phyloP scores from a whole-genome alignment of 1,140 invertebrate species.

The Eciton burchellii region DNA sequence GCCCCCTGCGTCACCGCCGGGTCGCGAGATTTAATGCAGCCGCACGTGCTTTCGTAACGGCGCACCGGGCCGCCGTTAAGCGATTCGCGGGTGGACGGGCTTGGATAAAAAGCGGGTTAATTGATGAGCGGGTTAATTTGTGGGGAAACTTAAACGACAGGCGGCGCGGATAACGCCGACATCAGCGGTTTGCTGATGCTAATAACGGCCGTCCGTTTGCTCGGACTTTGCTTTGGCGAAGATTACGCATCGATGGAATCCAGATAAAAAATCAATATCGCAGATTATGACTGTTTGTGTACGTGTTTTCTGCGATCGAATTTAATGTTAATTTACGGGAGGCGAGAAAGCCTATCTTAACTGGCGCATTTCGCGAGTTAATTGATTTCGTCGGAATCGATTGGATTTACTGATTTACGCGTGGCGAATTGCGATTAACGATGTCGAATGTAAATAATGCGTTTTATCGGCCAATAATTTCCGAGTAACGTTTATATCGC shows the following conservation, averaged over 20 bases:
- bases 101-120: slow-evolving; percentile 51
- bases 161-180: neutral
- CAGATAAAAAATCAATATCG: neutral
- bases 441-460: slow-evolving; percentile 43
- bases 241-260: neutral
- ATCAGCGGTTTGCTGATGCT: neutral
- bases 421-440: neutral
- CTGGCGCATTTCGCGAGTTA: slow-evolving; percentile 12
- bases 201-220: neutral
- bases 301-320: neutral
- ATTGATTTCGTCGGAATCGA: slow-evolving; percentile 5
- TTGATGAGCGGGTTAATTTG: slow-evolving; percentile 59
- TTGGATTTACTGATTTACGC: slow-evolving; percentile 22
- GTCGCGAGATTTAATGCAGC: slow-evolving; percentile 69
- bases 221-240: neutral
- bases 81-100: slow-evolving; percentile 58
- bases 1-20: slow-evolving; percentile 33
- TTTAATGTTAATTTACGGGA: slow-evolving; percentile 4
- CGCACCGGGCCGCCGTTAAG: slow-evolving; percentile 58
- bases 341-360: slow-evolving; percentile 22
- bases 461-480: slow-evolving; percentile 38
- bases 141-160: slow-evolving; percentile 18
- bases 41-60: slow-evolving; percentile 71
- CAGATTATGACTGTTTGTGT: slow-evolving; percentile 4
- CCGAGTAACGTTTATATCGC: slow-evolving; percentile 36